A percentile compares a stretch with the other conserved stretches of the same genome.
Conservation (phyloP, 2,797 vertebrate species). For the Brachymystax lenok region DNA sequence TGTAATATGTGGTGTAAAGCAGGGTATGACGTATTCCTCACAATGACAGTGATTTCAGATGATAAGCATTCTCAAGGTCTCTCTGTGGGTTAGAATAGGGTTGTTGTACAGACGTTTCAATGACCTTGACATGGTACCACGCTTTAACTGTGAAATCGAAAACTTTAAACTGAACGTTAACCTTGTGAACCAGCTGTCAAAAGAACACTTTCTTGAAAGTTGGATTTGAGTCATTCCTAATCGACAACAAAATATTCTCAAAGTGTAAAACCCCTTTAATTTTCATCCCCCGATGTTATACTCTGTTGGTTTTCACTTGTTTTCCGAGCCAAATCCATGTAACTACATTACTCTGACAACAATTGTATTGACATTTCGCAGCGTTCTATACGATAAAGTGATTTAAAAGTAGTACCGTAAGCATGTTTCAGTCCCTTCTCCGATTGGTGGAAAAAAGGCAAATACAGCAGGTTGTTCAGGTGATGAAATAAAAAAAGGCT, state of each 20-base stretch:
- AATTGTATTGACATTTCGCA: slow-evolving; percentile 75
- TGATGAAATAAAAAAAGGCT: slow-evolving; percentile 63
- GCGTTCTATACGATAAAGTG: slow-evolving; percentile 69
- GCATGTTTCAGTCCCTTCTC: slow-evolving; percentile 70
- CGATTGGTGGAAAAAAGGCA: slow-evolving; percentile 64
- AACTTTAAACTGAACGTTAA: neutral
- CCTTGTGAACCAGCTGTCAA: neutral
- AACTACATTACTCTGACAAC: slow-evolving; percentile 75
- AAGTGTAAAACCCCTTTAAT: slow-evolving; percentile 7
- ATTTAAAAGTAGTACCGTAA: slow-evolving; percentile 76
- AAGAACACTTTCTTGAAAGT: neutral
- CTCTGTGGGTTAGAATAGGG: neutral
- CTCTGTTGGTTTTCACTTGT: slow-evolving; percentile 36
- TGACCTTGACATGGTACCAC: neutral
- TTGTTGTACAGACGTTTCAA: neutral
- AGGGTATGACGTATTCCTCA: neutral
- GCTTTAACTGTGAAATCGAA: neutral
- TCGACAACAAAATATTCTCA: neutral
- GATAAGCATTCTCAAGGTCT: neutral
- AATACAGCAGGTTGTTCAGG: slow-evolving; percentile 67
- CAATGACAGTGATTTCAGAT: neutral
- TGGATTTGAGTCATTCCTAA: neutral
- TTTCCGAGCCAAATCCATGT: slow-evolving; percentile 50
- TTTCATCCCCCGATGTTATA: neutral
- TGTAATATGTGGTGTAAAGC: slow-evolving; percentile 30